Conservation (phyloP, 2,797 vertebrate genomes). For the Xerus rutilus region DNA sequence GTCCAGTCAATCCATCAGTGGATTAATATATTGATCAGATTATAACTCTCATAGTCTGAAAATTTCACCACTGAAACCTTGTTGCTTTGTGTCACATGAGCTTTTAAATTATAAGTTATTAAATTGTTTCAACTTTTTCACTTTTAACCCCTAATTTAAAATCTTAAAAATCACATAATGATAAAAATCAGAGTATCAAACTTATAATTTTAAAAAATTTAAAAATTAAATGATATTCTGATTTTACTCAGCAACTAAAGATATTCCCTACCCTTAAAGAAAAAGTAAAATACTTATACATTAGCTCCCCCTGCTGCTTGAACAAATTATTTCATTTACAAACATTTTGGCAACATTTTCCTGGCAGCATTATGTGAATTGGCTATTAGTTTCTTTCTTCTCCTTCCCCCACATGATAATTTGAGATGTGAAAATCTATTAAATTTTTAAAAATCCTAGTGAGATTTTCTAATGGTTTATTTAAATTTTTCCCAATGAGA, state of each 20-base stretch:
- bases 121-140: constrained; percentile 2
- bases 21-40: no score
- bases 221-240: constrained; percentile 35
- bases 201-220: constrained; percentile 64
- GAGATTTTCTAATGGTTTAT: constrained; percentile 20
- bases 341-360: constrained; percentile 38
- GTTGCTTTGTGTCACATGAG: no score
- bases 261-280: not conserved
- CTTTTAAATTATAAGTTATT: not conserved
- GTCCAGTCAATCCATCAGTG: no score
- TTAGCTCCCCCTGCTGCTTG: constrained; percentile 73
- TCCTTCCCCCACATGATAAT: not conserved
- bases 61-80: no score
- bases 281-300: constrained; percentile 23
- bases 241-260: not conserved
- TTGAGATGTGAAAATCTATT: not conserved
- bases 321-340: constrained; percentile 57
- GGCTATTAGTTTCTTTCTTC: not conserved
- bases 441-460: constrained; percentile 1
- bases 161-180: constrained; percentile 18
- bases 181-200: not conserved
- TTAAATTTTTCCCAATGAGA: not conserved
- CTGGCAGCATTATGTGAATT: not conserved
- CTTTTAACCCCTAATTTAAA: not conserved
- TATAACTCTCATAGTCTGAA: no score